These are phyloP conservation scores for Ciconia nigra DNA, from an alignment of 2,797 vertebrate species.

Conservation along the genomic window DNA sequence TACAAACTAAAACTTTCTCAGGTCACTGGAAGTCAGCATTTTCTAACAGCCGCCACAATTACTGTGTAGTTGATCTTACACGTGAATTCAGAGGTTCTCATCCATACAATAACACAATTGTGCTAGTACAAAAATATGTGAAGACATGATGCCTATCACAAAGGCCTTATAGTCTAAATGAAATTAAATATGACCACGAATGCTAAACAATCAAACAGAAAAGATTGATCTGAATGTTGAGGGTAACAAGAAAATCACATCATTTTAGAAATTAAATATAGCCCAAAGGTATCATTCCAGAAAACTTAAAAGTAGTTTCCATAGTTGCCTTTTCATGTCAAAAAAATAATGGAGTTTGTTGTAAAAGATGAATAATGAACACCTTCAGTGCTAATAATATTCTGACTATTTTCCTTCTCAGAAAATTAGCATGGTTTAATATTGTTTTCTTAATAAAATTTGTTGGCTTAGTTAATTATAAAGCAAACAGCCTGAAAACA, in stretches of 20 bases:
- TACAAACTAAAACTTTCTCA: not conserved
- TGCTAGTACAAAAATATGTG: not conserved
- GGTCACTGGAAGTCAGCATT: not conserved
- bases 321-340: not conserved
- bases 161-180: not conserved
- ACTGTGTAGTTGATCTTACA: not conserved
- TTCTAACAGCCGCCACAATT: not conserved
- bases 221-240: not conserved
- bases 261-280: not conserved
- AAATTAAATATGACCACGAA: not conserved
- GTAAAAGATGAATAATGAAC: not conserved
- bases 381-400: not conserved
- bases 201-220: not conserved
- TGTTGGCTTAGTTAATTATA: not conserved
- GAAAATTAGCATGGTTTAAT: not conserved
- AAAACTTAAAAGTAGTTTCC: not conserved
- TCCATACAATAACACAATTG: not conserved
- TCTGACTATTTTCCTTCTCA: not conserved
- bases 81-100: not conserved
- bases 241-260: not conserved
- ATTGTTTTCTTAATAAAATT: not conserved
- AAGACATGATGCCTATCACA: not conserved
- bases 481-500: not conserved
- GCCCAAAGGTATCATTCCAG: not conserved
- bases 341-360: not conserved